phyloP scores from a whole-genome alignment of 2,113 vertebrate genomes.

The Tricholaema leucomelas region DNA sequence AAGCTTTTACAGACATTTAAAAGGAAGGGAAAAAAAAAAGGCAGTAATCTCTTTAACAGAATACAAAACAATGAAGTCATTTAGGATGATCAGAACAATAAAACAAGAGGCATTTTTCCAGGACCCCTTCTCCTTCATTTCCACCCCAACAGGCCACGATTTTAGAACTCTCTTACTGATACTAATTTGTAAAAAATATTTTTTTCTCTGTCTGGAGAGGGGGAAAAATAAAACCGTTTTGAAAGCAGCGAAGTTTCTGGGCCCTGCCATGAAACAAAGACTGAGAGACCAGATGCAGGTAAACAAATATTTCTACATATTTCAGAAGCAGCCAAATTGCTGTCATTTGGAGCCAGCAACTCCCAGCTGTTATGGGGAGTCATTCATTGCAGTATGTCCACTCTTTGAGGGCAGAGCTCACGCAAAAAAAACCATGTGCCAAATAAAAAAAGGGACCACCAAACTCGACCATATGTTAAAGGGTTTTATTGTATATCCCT shows the following conservation, averaged over 20 bases:
- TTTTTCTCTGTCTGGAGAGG: background rate
- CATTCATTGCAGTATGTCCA: background rate
- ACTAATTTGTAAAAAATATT: background rate
- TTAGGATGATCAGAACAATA: background rate
- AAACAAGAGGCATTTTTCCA: background rate
- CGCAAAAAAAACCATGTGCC: background rate
- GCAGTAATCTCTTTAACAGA: background rate
- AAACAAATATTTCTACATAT: slow-evolving; percentile 2
- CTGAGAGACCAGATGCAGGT: background rate
- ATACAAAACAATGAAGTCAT: fast-evolving
- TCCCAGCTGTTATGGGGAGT: background rate
- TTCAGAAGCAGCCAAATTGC: slow-evolving; percentile 30
- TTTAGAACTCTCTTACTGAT: background rate
- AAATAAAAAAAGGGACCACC: background rate
- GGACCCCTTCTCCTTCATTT: background rate
- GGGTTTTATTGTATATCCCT: background rate
- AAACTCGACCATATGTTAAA: background rate
- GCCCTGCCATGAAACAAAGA: background rate
- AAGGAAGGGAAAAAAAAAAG: background rate
- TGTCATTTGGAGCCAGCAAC: slow-evolving; percentile 17
- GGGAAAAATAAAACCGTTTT: background rate
- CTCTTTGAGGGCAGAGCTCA: background rate
- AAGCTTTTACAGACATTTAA: background rate
- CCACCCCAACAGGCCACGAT: background rate
- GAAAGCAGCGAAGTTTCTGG: background rate